Conservation (phyloP, 2,888 invertebrate genomes). For the Chelonus formosanus region DNA sequence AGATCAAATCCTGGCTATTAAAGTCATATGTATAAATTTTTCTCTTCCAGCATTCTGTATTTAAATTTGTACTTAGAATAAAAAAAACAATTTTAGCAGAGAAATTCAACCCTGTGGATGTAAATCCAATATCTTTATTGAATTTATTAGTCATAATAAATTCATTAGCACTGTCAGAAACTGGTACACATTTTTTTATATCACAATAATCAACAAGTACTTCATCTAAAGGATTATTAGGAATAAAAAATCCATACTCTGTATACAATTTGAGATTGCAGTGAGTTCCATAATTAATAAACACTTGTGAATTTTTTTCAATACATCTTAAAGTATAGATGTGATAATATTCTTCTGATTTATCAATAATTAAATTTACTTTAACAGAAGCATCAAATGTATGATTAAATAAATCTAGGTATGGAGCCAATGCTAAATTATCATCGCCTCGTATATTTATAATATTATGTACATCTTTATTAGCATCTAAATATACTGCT, state of each 20-base stretch:
- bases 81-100: constrained; percentile 67
- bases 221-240: constrained; percentile 75
- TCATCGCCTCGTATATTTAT: constrained; percentile 50
- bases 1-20: constrained; percentile 42
- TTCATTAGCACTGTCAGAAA: constrained; percentile 66
- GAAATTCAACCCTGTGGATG: constrained; percentile 73
- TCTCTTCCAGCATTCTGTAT: constrained; percentile 45
- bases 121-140: constrained; percentile 72
- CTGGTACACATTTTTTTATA: constrained; percentile 65
- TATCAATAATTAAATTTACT: constrained; percentile 60
- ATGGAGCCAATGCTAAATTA: constrained; percentile 81
- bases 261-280: constrained; percentile 81
- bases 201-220: constrained; percentile 71
- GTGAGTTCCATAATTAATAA: constrained; percentile 88
- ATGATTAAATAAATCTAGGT: constrained; percentile 91
- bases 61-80: constrained; percentile 45
- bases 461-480: constrained; percentile 49
- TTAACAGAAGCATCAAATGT: constrained; percentile 71
- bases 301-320: constrained; percentile 77
- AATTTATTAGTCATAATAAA: constrained; percentile 74
- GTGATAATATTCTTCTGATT: constrained; percentile 66
- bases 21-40: constrained; percentile 52
- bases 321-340: constrained; percentile 68
- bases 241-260: constrained; percentile 87
- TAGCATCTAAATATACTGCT: constrained; percentile 77